Evolutionary conservation across 2,888 invertebrate genomes (phyloP), one percentile per base, ranked within the genome.

Genomic region (Cancer borealis): DNA sequence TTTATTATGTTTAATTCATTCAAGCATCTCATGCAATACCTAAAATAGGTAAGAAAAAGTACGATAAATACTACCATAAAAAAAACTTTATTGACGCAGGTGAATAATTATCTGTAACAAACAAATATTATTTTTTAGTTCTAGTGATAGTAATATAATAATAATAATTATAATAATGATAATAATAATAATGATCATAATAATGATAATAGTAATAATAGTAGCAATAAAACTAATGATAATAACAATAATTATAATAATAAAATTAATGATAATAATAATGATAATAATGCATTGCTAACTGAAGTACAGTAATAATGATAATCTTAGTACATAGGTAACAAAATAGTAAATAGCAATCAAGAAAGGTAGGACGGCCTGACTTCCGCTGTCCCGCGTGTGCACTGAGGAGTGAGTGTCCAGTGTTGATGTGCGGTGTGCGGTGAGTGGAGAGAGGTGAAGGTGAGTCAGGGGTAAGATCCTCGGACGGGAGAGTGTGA

Each of bases 141-240:
- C 12, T 49, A 30, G 21, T 49, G 47, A 49, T 47, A 88, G 21
- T n/a, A 88, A 45, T n/a, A 88, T 1, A 88, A 88, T 26, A 45
- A 88, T 47, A 88, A 5, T 45, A 45, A 45, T 45, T 12, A 88
- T 3, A 12, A 88, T 88, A 88, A 39, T 88, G 12, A 88, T 30
- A 88, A 88, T 88, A 39, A 88, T 30, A 10, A 30, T 88, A 88
- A 26, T 88, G 4, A 88, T 88, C 45, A 88, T 88, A 88, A 88
- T 88, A 88, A 88, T 88, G 14, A 88, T 39, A 39, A 88, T 39
- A 88, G 45, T 88, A 88, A 88, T 3, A 26, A 88, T 26, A 88
- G 45, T 39, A 88, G 45, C 14, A 88, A 88, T 39, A n/a, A n/a
- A n/a, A n/a, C n/a, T n/a, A 39, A 39, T 39, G 2, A 39, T 39